Evolutionary conservation across 2,797 vertebrate species (phyloP).

Genomic region (Sphenopsis melanotis): DNA sequence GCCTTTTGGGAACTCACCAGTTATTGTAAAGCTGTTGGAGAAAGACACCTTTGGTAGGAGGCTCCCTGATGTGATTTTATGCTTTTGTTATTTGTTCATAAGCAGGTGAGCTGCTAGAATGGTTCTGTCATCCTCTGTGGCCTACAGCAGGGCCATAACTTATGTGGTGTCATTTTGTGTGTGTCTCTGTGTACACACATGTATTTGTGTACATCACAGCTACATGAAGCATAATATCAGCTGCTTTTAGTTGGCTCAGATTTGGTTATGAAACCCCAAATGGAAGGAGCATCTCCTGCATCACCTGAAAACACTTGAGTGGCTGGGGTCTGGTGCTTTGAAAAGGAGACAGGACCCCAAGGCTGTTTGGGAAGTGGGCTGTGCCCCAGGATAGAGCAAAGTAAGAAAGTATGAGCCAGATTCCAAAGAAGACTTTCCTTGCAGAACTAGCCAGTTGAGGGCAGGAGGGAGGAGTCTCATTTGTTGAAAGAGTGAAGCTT

Average conservation of each 20-base stretch:
- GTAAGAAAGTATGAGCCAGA: neutral
- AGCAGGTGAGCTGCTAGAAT: neutral
- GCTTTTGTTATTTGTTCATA: neutral
- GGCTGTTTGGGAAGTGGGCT: neutral
- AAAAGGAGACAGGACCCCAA: neutral
- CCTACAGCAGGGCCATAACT: neutral
- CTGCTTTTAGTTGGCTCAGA: neutral
- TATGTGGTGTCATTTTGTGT: accelerated
- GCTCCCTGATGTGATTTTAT: neutral
- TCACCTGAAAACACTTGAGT: neutral
- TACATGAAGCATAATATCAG: neutral
- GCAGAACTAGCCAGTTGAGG: neutral
- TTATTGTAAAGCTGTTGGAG: neutral
- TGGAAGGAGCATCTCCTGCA: neutral
- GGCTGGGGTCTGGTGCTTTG: neutral
- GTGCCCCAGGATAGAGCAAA: neutral
- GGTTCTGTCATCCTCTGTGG: neutral
- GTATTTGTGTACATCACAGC: neutral
- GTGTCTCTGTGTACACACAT: neutral
- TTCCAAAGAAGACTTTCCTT: neutral
- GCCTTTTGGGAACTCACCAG: neutral
- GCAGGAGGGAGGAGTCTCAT: neutral
- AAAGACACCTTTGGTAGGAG: neutral
- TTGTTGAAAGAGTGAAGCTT: neutral
- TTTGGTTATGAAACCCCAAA: neutral